Evolutionary conservation across 1,140 invertebrate genomes (phyloP), one percentile per base, ranked within the genome.

Genomic region (Drusus annulatus): DNA sequence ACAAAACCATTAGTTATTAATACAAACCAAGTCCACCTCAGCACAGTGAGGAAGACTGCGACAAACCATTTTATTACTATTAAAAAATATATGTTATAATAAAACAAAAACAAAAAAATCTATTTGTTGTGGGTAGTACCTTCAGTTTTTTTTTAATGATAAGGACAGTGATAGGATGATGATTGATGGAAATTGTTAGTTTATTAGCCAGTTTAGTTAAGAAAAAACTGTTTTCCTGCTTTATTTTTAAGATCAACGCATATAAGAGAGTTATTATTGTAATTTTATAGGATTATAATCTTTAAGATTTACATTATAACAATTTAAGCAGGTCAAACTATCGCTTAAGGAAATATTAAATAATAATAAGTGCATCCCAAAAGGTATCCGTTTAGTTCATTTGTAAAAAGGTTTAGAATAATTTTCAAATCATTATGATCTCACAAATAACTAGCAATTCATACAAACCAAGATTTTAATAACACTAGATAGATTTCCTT

Each of bases 381-480:
- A 65, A 65, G 62, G 62, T 65, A 28, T 65, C 10, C 62, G 36
- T 45, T 45, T 45, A 45, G 36, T 45, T 10, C 36, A 15, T 65
- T 65, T 65, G 62, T 31, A 31, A 65, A 65, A 31, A 28, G 62
- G n/a, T 36, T 19, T 69, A 19, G 19, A 74, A 54, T 74, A 23
- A n/a, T 74, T 21, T 3, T 3, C n/a, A 69, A 74, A 54, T 56
- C 52, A 74, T 31, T 21, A 56, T 74, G 56, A 74, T 74, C 16
- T 28, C 13, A 52, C 51, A 74, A 74, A 56, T 54, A 54, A 50
- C 69, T 74, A 56, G 69, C 56, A 21, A 56, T 74, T 25, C 69
- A 74, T 16, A 74, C 21, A 74, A 74, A 74, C 69, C 31, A 56
- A 52, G 2, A 74, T 28, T 74, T 54, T 74, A 74, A 74, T 74